Evolutionary conservation across 2,797 vertebrate species (phyloP), one percentile per base, ranked within the genome.

Genomic region (Staurois parvus): DNA sequence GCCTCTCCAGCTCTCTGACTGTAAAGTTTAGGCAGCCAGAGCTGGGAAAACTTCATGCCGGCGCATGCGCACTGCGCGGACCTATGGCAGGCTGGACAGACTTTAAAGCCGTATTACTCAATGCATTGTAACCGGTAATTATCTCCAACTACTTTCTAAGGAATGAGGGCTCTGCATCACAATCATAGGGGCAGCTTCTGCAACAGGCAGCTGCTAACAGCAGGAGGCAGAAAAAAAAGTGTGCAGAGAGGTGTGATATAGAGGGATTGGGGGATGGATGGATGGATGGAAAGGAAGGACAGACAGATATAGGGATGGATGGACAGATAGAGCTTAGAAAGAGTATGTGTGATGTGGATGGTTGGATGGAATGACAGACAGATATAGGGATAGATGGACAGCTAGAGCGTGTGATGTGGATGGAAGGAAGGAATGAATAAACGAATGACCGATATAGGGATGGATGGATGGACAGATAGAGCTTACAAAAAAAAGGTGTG

Each of bases 1-100:
- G 90, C 91, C 88, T 89, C 76, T 89, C 74, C 88, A 80, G 85
- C 79, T 32, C 91, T 67, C 69, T 75, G 75, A 26, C 13, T 5
- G 83, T 79, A 87, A 88, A 89, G 48, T 88, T 84, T 26, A 40
- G 56, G 75, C 64, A 87, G 84, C 88, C 90, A 88, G 89, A 92
- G 92, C 92, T 72, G 90, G 90, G 93, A 90, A 92, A 93, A 87
- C 90, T 92, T 88, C 90, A 85, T 52, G 86, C 81, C 80, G 90
- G 94, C 97, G 97, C 97, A 97, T 97, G 97, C 97, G 97, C 96
- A 26, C 19, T 84, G 69, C 79, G 79, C 32, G 89, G 85, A 87
- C 94, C 94, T 92, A 93, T 94, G 89, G 92, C 93, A 92, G 90
- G 32, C 87, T 68, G 88, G 82, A 87, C 90, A 88, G 90, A 86